Conservation (phyloP, 2,888 invertebrate species). For the Eilema depressum region DNA sequence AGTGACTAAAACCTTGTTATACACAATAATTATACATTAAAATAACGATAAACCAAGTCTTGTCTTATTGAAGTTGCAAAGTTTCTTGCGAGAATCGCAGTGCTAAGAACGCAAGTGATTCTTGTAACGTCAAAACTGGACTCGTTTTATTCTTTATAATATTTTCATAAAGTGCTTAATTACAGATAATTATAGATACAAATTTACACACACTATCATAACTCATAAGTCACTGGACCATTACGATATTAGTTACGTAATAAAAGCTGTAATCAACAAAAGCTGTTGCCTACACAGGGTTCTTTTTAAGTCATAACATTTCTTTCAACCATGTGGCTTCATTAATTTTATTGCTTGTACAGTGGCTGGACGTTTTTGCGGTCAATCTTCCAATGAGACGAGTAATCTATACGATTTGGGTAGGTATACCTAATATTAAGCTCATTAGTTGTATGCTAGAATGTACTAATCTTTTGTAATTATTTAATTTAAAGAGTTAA, state of each 20-base stretch:
- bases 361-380: neutral
- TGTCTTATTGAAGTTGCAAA: slow-evolving; percentile 26
- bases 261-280: slow-evolving; percentile 59
- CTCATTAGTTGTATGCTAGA: too few species aligned
- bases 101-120: slow-evolving; percentile 19
- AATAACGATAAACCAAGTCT: slow-evolving; percentile 56
- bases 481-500: too few species aligned
- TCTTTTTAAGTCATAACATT: neutral
- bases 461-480: too few species aligned
- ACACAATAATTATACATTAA: slow-evolving; percentile 63
- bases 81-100: slow-evolving; percentile 18
- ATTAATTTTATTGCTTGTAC: neutral
- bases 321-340: neutral
- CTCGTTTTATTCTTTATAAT: slow-evolving; percentile 41
- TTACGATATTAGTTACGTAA: slow-evolving; percentile 62
- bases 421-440: neutral
- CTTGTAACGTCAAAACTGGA: slow-evolving; percentile 27
- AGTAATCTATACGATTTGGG: neutral
- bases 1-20: slow-evolving; percentile 73
- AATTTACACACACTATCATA: slow-evolving; percentile 46
- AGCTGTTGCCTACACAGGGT: slow-evolving; percentile 18
- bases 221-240: slow-evolving; percentile 50
- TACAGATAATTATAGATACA: slow-evolving; percentile 46
- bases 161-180: slow-evolving; percentile 44
- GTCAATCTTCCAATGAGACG: neutral